These are phyloP conservation scores for Volucella inflata DNA, from an alignment of 2,888 invertebrate species.

Conservation along the genomic window DNA sequence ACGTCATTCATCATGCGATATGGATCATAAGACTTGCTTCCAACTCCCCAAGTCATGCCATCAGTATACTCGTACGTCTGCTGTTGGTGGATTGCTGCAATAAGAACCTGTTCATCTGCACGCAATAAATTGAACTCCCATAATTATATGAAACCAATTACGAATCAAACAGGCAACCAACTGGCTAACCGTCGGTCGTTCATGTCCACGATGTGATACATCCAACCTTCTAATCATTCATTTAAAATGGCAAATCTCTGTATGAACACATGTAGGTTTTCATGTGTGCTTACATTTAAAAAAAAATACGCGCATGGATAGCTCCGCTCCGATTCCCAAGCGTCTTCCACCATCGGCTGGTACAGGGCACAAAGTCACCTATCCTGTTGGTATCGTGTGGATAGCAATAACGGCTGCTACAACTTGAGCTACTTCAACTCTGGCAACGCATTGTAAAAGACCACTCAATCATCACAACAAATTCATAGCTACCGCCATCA, in stretches of 20 bases:
- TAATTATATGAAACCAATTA: constrained; percentile 74
- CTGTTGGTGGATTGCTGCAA: not conserved
- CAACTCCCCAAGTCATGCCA: constrained; percentile 24
- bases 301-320: constrained; percentile 38
- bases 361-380: constrained; percentile 43
- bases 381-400: constrained; percentile 65
- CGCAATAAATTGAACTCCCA: constrained; percentile 71
- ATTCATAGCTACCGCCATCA: constrained; percentile 41
- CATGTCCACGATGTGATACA: constrained; percentile 55
- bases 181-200: constrained; percentile 18
- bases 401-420: constrained; percentile 14
- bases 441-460: constrained; percentile 69
- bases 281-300: constrained; percentile 12
- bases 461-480: constrained; percentile 68
- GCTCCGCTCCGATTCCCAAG: constrained; percentile 70
- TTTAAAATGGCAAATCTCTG: constrained; percentile 61
- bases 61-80: constrained; percentile 23
- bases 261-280: constrained; percentile 25
- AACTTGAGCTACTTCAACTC: constrained; percentile 15
- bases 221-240: constrained; percentile 69
- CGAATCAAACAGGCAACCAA: constrained; percentile 44
- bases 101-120: constrained; percentile 72
- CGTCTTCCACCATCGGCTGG: constrained; percentile 31
- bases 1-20: constrained; percentile 74
- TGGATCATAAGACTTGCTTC: constrained; percentile 66